phyloP scores from a whole-genome alignment of 1,140 invertebrate genomes.

The Teleopsis dalmanni region DNA sequence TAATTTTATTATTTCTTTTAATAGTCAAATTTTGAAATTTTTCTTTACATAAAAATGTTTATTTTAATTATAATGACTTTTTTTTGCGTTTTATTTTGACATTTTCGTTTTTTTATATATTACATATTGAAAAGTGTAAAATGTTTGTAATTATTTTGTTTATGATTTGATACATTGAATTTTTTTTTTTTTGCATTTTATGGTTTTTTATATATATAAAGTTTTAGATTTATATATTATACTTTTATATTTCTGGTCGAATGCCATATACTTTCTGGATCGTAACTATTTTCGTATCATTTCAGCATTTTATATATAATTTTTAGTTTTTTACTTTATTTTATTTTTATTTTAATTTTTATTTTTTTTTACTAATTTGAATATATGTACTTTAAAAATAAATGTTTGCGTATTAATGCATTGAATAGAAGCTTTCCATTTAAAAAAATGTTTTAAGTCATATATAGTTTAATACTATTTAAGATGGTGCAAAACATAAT shows the following conservation, averaged over 20 bases:
- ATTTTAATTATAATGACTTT: too few relatives aligned
- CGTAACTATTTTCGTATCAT: not conserved
- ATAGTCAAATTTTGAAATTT: too few relatives aligned
- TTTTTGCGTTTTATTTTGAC: not conserved
- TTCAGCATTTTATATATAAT: not conserved
- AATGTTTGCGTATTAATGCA: too few relatives aligned
- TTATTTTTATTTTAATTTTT: conserved; percentile 7
- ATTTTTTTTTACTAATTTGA: conserved; percentile 1
- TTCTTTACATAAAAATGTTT: too few relatives aligned
- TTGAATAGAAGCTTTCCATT: conserved; percentile 16
- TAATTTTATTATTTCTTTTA: too few relatives aligned
- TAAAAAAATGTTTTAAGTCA: conserved; percentile 8
- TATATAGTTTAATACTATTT: too few relatives aligned
- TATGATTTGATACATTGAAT: not conserved
- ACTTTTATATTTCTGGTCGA: too few relatives aligned
- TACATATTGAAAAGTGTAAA: not conserved
- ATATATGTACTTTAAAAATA: not conserved
- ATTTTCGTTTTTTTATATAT: not conserved
- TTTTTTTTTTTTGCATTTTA: not conserved
- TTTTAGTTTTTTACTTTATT: not conserved
- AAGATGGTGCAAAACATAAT: too few relatives aligned
- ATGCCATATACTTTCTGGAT: too few relatives aligned
- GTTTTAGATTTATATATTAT: not conserved
- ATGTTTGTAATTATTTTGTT: conserved; percentile 1
- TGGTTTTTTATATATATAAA: not conserved